Conservation (phyloP, 2,113 vertebrate genomes). For the Gymnogyps californianus region DNA sequence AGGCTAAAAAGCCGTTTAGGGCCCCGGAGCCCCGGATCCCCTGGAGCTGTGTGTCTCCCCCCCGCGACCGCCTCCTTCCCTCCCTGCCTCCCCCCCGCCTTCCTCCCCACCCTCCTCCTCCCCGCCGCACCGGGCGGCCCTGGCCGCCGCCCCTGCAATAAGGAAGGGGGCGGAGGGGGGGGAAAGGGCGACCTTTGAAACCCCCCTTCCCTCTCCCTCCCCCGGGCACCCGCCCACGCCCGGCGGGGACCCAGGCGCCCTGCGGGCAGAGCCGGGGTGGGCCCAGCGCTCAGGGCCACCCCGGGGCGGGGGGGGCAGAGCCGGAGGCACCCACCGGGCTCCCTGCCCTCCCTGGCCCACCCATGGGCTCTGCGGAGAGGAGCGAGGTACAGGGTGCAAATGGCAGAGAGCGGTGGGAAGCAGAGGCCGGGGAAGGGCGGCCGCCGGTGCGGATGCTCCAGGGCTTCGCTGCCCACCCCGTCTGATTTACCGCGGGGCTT, state of each 20-base stretch:
- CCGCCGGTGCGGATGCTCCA: rapidly evolving
- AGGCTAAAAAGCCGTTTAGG: not conserved
- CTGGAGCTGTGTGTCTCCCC: not conserved
- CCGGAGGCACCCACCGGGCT: not conserved
- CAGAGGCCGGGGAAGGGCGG: rapidly evolving
- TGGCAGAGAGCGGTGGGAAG: rapidly evolving
- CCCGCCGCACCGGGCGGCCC: not conserved
- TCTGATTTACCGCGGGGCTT: not conserved
- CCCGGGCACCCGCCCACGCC: not conserved
- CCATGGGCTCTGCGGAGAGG: not conserved
- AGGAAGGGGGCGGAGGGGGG: not conserved
- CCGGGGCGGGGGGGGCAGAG: not conserved
- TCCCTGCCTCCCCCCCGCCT: not conserved
- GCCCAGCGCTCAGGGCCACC: not conserved
- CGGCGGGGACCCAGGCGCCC: not conserved
- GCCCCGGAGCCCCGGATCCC: not conserved
- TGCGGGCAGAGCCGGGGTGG: not conserved
- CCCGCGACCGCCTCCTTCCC: no score
- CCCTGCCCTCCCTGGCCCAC: not conserved
- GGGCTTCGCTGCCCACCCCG: rapidly evolving
- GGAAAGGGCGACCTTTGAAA: not conserved
- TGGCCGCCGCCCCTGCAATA: not conserved
- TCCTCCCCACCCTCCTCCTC: not conserved
- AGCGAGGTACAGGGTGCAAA: rapidly evolving
- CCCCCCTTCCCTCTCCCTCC: no score